A percentile compares a stretch with the other conserved stretches of the same genome.
phyloP scores from a whole-genome alignment of 2,113 vertebrate species.

The Takifugu bimaculatus region DNA sequence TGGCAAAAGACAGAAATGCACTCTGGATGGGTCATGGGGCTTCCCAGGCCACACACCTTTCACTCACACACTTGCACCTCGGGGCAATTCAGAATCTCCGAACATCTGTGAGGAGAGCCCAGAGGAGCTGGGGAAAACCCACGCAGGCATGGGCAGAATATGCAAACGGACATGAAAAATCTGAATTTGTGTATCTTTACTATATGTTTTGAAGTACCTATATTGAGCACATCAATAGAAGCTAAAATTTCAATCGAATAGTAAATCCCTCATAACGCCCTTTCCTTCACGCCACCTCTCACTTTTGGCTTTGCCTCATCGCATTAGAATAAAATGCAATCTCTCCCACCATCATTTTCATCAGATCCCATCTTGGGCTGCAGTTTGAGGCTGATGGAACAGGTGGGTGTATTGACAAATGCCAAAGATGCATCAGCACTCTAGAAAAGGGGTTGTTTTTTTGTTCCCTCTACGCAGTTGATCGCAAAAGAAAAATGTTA shows the following conservation, averaged over 20 bases:
- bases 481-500: neutral
- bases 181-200: conserved; percentile 41
- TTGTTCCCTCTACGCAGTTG: neutral
- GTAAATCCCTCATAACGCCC: conserved; percentile 60
- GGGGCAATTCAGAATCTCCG: too few species aligned
- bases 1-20: too few species aligned
- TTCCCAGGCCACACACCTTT: too few species aligned
- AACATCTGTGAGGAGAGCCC: too few species aligned
- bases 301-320: conserved; percentile 48
- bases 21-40: too few species aligned
- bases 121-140: too few species aligned
- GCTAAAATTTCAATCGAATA: conserved; percentile 35
- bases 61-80: too few species aligned
- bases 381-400: conserved; percentile 34
- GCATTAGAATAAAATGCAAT: conserved; percentile 60
- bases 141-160: too few species aligned
- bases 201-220: conserved; percentile 52
- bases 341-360: neutral
- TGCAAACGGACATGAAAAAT: conserved; percentile 11
- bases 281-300: conserved; percentile 33
- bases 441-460: neutral
- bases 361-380: conserved; percentile 17
- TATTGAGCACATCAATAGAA: conserved; percentile 68
- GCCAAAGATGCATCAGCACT: conserved; percentile 35
- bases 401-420: conserved; percentile 27